Percentiles rank a stretch among this genome's conserved stretches.
Conservation (phyloP, 2,797 vertebrate species). For the Argya squamiceps region DNA sequence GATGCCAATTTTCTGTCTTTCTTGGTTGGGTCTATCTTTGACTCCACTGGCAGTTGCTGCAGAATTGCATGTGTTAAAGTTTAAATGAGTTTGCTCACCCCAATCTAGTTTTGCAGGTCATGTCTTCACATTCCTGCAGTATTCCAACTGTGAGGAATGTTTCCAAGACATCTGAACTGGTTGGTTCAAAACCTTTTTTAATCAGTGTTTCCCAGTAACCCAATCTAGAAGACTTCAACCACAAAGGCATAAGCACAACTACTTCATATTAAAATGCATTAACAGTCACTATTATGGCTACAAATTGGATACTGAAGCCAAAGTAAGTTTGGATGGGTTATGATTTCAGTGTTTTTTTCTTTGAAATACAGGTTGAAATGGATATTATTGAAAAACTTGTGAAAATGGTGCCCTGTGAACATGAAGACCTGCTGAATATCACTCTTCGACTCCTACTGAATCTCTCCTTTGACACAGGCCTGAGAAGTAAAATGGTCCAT, state of each 20-base stretch:
- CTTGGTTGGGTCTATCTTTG: neutral
- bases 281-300: neutral
- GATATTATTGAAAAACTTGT: constrained; percentile 88
- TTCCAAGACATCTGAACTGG: neutral
- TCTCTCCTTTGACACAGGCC: constrained; percentile 89
- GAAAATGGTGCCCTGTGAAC: constrained; percentile 88
- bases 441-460: constrained; percentile 89
- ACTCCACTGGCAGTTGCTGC: neutral
- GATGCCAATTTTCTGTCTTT: neutral
- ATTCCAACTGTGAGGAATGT: neutral
- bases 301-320: neutral
- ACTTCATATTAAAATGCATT: neutral
- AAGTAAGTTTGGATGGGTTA: neutral
- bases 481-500: constrained; percentile 92
- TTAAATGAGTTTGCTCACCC: neutral
- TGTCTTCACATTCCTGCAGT: neutral
- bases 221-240: neutral
- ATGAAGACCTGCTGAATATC: constrained; percentile 88
- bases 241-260: neutral
- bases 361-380: constrained; percentile 82
- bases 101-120: neutral
- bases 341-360: neutral
- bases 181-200: neutral
- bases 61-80: neutral
- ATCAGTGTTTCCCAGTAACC: neutral